phyloP scores from a whole-genome alignment of 2,888 invertebrate species.

The Antheraea assamensis region DNA sequence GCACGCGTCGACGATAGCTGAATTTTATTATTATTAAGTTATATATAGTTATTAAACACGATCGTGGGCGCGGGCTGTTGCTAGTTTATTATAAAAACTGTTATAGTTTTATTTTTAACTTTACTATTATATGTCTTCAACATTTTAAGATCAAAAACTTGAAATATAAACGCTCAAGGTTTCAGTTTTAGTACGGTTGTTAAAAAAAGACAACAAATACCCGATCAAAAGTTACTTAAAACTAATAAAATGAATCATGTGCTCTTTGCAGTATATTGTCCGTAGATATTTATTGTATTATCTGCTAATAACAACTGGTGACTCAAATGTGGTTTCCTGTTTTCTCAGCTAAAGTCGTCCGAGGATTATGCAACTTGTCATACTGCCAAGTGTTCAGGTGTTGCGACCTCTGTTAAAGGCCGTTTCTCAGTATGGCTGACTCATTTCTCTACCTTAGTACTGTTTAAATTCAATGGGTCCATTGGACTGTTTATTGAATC shows the following conservation, averaged over 20 bases:
- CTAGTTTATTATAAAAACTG: too few relatives aligned
- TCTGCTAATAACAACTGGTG: slow-evolving; percentile 51
- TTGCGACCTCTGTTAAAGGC: slow-evolving; percentile 61
- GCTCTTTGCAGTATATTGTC: slow-evolving; percentile 19
- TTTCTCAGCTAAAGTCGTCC: slow-evolving; percentile 57
- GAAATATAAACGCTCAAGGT: not conserved
- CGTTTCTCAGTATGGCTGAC: slow-evolving; percentile 39
- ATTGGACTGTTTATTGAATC: slow-evolving; percentile 27
- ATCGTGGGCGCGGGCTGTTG: too few relatives aligned
- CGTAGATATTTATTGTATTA: slow-evolving; percentile 32
- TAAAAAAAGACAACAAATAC: not conserved
- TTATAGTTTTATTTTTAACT: too few relatives aligned
- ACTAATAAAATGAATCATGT: slow-evolving; percentile 13
- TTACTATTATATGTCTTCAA: too few relatives aligned
- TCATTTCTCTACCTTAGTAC: slow-evolving; percentile 34
- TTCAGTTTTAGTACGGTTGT: not conserved
- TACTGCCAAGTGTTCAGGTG: slow-evolving; percentile 74
- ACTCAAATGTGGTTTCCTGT: slow-evolving; percentile 76
- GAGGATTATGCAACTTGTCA: slow-evolving; percentile 75
- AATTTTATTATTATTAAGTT: too few relatives aligned
- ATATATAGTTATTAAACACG: too few relatives aligned
- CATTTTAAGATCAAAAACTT: not conserved
- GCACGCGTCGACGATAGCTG: too few relatives aligned
- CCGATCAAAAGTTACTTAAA: not conserved
- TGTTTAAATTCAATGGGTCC: slow-evolving; percentile 29